A percentile compares a stretch with the other conserved stretches of the same genome.
Conservation (phyloP, 2,888 invertebrate genomes). For the Pachymerium ferrugineum region DNA sequence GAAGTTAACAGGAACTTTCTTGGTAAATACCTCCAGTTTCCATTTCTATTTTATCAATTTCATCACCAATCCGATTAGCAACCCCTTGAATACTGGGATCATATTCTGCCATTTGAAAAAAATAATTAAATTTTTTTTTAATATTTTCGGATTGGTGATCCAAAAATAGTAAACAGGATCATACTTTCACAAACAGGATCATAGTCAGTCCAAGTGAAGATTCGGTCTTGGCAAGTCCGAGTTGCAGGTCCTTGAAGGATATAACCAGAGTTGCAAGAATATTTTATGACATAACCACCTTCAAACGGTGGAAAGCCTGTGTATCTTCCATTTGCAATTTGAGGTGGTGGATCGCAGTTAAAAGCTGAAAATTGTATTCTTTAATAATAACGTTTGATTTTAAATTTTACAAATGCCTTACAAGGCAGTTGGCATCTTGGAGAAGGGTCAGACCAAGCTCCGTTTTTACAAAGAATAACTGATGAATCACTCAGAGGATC, state of each 20-base stretch:
- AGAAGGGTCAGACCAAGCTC: background rate
- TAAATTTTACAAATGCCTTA: background rate
- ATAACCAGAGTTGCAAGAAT: background rate
- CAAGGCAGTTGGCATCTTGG: background rate
- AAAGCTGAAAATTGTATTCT: too few relatives aligned
- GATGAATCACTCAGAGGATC: background rate
- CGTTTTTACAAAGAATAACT: background rate
- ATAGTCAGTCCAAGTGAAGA: background rate
- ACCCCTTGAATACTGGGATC: constrained; percentile 1
- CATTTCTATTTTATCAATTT: background rate
- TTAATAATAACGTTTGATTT: background rate
- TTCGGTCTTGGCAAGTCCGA: background rate
- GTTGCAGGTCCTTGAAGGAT: background rate
- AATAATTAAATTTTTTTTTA: background rate
- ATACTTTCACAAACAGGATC: background rate
- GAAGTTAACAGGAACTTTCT: background rate
- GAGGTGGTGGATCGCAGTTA: background rate
- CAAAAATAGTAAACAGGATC: background rate
- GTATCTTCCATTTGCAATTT: background rate
- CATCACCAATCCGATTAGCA: background rate
- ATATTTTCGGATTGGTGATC: too few relatives aligned
- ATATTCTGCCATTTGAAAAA: too few relatives aligned
- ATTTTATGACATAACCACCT: background rate
- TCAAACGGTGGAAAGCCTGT: background rate
- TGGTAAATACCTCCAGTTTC: background rate